Evolutionary conservation across 2,888 invertebrate species (phyloP).

Genomic region (Halictus ligatus): DNA sequence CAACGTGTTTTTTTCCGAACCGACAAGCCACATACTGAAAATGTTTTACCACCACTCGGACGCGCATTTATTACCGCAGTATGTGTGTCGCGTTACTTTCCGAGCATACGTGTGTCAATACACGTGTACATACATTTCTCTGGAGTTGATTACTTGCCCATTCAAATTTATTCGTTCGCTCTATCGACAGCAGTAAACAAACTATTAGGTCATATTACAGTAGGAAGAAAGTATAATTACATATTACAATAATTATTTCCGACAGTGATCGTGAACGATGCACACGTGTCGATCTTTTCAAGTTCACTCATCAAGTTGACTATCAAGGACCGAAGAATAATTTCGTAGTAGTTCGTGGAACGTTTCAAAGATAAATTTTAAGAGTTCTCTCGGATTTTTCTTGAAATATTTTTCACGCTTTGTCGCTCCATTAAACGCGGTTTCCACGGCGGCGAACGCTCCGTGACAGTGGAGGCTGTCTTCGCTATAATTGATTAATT

Average conservation of each 20-base stretch:
- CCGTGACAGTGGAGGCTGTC: conserved; percentile 71
- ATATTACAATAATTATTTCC: background rate
- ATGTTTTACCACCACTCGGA: background rate
- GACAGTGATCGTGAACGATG: background rate
- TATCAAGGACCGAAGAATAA: background rate
- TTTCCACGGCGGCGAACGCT: conserved; percentile 23
- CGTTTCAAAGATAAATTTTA: background rate
- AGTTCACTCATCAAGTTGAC: background rate
- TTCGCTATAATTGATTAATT: conserved; percentile 76
- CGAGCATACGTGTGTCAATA: background rate
- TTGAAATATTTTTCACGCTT: background rate
- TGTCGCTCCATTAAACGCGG: background rate
- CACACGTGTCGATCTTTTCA: background rate
- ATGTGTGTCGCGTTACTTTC: background rate
- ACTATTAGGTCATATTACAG: background rate
- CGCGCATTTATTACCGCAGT: background rate
- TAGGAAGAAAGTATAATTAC: conserved; percentile 1
- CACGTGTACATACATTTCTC: background rate
- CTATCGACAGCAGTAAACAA: background rate
- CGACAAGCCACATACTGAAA: background rate
- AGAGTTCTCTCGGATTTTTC: background rate
- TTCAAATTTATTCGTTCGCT: background rate
- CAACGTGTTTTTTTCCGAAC: background rate
- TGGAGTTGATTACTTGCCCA: background rate
- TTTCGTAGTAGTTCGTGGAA: background rate